Evolutionary conservation across 2,888 invertebrate species (phyloP).

Genomic region (Pyrrhia umbra): DNA sequence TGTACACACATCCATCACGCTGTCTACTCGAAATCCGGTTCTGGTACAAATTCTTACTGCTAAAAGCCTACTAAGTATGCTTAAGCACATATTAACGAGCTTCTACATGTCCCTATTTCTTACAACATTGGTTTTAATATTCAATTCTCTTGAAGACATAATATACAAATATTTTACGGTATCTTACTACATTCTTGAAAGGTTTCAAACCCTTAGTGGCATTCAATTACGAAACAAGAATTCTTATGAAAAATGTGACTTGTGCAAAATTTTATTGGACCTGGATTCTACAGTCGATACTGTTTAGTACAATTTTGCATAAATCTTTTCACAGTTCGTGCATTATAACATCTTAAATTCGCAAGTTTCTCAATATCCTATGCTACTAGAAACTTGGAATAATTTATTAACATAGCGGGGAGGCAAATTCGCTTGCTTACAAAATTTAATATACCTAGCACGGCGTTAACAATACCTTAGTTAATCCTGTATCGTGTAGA

Average conservation of each 20-base stretch:
- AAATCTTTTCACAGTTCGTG: constrained; percentile 12
- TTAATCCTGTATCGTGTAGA: constrained; percentile 16
- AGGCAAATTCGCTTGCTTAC: constrained; percentile 33
- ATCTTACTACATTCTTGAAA: constrained; percentile 20
- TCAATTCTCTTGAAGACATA: constrained; percentile 14
- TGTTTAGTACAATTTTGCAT: background rate
- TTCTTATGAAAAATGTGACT: constrained; percentile 10
- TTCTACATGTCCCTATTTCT: constrained; percentile 5
- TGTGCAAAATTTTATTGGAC: background rate
- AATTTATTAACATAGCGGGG: constrained; percentile 47
- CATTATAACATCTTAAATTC: constrained; percentile 44
- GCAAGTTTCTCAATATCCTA: constrained; percentile 56
- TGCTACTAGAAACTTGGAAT: constrained; percentile 35
- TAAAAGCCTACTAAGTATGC: constrained; percentile 20
- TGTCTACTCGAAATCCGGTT: constrained; percentile 24
- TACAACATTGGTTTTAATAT: constrained; percentile 25
- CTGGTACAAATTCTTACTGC: constrained; percentile 9
- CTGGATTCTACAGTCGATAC: background rate
- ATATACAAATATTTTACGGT: constrained; percentile 10
- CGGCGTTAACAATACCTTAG: constrained; percentile 17
- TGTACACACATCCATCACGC: constrained; percentile 58
- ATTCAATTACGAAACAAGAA: constrained; percentile 30
- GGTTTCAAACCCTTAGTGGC: constrained; percentile 25
- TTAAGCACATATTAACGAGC: constrained; percentile 8
- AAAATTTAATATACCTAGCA: constrained; percentile 52